Conservation (phyloP, 2,113 vertebrate genomes). For the Ceuthmochares aereus region DNA sequence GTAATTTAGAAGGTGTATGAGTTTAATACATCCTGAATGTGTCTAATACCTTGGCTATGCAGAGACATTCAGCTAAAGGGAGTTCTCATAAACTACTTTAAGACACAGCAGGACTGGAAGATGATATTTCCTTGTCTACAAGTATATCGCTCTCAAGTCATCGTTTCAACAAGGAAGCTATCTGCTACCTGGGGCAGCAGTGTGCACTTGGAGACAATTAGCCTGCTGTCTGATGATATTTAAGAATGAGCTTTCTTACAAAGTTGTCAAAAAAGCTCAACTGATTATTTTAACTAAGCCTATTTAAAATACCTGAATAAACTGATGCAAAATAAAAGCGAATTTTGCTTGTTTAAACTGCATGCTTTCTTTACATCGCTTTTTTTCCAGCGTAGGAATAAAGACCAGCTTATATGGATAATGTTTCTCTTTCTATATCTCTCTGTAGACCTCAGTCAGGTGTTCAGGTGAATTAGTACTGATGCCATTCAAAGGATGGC, state of each 20-base stretch:
- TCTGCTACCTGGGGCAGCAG: constrained; percentile 51
- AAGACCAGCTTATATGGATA: neutral
- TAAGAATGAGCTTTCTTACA: constrained; percentile 60
- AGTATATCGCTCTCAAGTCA: constrained; percentile 44
- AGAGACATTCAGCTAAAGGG: constrained; percentile 17
- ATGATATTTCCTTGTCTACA: constrained; percentile 63
- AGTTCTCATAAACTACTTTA: constrained; percentile 20
- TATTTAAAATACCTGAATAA: constrained; percentile 4
- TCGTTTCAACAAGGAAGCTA: constrained; percentile 64
- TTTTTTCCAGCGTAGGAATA: neutral
- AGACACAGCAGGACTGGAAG: constrained; percentile 61
- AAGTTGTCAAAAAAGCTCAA: constrained; percentile 19
- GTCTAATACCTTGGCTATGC: constrained; percentile 20
- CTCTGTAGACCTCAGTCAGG: neutral
- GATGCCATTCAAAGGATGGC: neutral
- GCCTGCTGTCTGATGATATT: constrained; percentile 64
- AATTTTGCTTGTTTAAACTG: neutral
- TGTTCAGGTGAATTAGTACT: neutral
- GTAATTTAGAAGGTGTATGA: neutral
- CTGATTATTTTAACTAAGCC: neutral
- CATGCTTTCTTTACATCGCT: neutral
- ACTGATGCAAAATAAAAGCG: constrained; percentile 5
- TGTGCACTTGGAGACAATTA: constrained; percentile 53
- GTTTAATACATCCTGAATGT: neutral
- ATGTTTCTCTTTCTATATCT: neutral